These are phyloP conservation scores for Cariama cristata DNA, from an alignment of 2,113 vertebrate species.

Conservation along the genomic window DNA sequence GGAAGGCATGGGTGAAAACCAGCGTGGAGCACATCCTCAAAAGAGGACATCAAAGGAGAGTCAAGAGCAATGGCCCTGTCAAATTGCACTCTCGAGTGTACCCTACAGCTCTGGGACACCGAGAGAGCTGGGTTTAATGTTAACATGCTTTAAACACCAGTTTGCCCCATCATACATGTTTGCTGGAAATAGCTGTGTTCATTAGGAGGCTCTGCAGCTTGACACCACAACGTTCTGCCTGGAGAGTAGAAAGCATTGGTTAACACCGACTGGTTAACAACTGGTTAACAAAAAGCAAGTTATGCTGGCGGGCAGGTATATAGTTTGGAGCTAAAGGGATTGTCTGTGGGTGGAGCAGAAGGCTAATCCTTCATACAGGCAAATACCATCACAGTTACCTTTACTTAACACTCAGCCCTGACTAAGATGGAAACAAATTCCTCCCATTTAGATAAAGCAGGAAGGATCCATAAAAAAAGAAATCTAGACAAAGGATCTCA, in stretches of 20 bases:
- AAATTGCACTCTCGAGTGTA: neutral
- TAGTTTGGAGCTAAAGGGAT: neutral
- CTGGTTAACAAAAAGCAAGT: neutral
- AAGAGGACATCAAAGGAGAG: neutral
- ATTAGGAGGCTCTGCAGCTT: neutral
- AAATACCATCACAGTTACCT: neutral
- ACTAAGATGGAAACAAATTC: neutral
- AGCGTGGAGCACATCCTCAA: neutral
- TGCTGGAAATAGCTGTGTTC: neutral
- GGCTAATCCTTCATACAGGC: neutral
- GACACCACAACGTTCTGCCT: neutral
- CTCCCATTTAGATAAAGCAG: neutral
- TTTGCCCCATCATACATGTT: rapidly evolving
- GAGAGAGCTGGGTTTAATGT: rapidly evolving
- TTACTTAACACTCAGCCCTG: neutral
- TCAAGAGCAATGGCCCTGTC: too few species aligned
- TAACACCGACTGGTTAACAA: neutral
- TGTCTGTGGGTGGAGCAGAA: neutral
- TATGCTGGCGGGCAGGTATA: neutral
- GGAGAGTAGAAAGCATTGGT: neutral
- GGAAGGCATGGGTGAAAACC: rapidly evolving
- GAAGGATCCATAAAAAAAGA: neutral
- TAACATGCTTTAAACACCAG: rapidly evolving
- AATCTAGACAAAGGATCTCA: rapidly evolving
- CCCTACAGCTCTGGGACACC: neutral